Base-by-base conservation (phyloP, 2,888 invertebrate genomes). In the Palloptera scutellata region DNA sequence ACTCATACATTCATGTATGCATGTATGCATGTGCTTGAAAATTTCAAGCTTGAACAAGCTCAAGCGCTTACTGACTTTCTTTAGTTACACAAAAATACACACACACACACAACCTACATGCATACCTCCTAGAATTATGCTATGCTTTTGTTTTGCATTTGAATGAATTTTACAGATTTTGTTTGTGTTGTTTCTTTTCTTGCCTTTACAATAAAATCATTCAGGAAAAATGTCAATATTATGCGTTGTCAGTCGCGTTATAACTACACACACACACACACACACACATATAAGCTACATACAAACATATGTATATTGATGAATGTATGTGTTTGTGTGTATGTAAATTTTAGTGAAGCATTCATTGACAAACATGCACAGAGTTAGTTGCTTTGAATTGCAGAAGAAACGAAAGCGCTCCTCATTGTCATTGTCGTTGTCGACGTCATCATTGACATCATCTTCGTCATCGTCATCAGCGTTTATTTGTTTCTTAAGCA, bases 131-230 rank as follows among this genome's bases (percentile, higher is more conserved):
- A n/a, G n/a, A 45, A 61, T 61, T 61, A 48, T 61, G 43, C 41
- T 61, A 66, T 40, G 55, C 70, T 66, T 68, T 70, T 70, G 70
- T 70, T 70, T 66, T 48, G 68, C 59, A 68, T 66, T 66, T 68
- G 57, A 68, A 61, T 64, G 64, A 48, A 63, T 57, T 54, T 65
- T n/a, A n/a, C 48, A n/a, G 48, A 48, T 15, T 48, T 48, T 48
- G 30, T 30, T 6, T 48, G 48, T 11, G 15, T 51, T n/a, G 40
- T n/a, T 55, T 57, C 48, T 43, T 55, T 40, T 12, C 13, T 20
- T 41, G 54, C 55, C 30, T 40, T 8, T 12, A 15, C 52, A 1
- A 64, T 61, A 57, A 68, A 70, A 69, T 68, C 70, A 68, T 63
- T 65, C 61, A 67, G 63, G 52, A 59, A 61, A 30, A 63, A 68